Evolutionary conservation across 1,140 invertebrate species (phyloP), one percentile per base, ranked within the genome.

Genomic region (Eriosoma lanigerum): DNA sequence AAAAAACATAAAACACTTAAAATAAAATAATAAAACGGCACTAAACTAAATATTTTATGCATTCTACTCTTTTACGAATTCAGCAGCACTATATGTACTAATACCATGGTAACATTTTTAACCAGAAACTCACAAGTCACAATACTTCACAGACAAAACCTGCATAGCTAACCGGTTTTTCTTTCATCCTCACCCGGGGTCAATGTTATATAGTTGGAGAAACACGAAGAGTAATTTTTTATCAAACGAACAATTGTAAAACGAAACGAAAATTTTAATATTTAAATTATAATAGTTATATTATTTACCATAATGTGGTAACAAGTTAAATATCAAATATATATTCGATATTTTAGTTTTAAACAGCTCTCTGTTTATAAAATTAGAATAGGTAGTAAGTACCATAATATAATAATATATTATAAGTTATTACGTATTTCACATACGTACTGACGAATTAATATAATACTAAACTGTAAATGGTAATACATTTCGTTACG

Each of bases 141-240:
- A 78, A 78, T 78, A 78, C 75, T 78, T 78, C 44, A 78, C 38
- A 78, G 56, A 15, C 56, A 78, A 58, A 76, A 78, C 75, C 54
- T 78, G 75, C 75, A 78, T 78, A 13, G 17, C 38, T 56, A 78
- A 78, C 75, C 75, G 75, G 75, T 78, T 78, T 72, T 78, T 76
- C 73, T 76, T 78, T 78, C 56, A 44, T 62, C 56, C 17, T 48
- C 44, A 62, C 56, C 46, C 21, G 75, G 75, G 75, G 75, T 78
- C 75, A 78, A 62, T 78, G 75, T 78, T 78, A 38, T 38, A 38
- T 38, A 78, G 38, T 48, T 19, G 10, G 44, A 78, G 10, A 46
- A 78, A 78, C 54, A 60, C 26, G 56, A 46, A 62, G 75, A 78
- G 44, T 62, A 78, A 58, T 60, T 78, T 60, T 58, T n/a, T 78